phyloP scores from a whole-genome alignment of 2,113 vertebrate species.

The Chitala chitala region DNA sequence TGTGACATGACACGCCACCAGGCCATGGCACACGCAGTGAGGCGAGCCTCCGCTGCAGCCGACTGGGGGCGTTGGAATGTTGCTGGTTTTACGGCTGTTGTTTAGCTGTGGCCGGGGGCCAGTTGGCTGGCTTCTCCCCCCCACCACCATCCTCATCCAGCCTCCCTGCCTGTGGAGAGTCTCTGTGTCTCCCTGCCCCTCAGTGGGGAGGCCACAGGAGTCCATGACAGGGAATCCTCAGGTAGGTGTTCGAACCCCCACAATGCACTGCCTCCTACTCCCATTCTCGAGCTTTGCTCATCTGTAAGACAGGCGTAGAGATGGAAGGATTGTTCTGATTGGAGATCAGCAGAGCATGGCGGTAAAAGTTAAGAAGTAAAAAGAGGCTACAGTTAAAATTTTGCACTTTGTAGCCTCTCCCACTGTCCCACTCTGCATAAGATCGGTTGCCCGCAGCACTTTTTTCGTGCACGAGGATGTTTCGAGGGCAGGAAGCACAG shows the following conservation, averaged over 20 bases:
- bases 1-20: not conserved
- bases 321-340: not conserved
- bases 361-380: not conserved
- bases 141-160: constrained; percentile 11
- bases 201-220: constrained; percentile 3
- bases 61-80: constrained; percentile 6
- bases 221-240: not conserved
- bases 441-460: not conserved
- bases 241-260: not conserved
- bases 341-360: not conserved
- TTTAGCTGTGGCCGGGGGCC: constrained; percentile 3
- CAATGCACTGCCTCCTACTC: not conserved
- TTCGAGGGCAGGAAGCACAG: not conserved
- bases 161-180: constrained; percentile 9
- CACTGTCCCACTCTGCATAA: not conserved
- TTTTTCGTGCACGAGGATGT: not conserved
- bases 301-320: not conserved
- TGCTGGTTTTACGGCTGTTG: constrained; percentile 4
- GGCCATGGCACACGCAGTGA: not conserved
- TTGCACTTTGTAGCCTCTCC: not conserved
- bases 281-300: not conserved
- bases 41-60: not conserved
- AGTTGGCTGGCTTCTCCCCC: constrained; percentile 16
- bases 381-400: not conserved
- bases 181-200: constrained; percentile 21